These are phyloP conservation scores for Chrysodeixis includens DNA, from an alignment of 2,888 invertebrate genomes.

Conservation along the genomic window DNA sequence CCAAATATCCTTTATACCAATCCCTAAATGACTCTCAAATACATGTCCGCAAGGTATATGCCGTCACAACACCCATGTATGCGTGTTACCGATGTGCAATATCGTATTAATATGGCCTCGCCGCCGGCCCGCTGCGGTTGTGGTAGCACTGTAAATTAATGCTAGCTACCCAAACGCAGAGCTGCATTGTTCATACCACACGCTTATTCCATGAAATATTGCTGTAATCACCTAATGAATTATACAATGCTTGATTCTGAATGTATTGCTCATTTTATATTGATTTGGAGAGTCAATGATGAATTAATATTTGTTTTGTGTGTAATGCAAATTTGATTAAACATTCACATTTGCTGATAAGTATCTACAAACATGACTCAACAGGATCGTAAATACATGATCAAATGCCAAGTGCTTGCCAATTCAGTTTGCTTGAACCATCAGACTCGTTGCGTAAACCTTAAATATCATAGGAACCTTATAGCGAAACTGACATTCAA, in stretches of 20 bases:
- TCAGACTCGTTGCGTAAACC: neutral
- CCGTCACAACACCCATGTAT: neutral
- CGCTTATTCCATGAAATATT: conserved; percentile 10
- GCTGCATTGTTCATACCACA: conserved; percentile 6
- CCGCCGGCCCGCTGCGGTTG: conserved; percentile 26
- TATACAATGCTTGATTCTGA: neutral
- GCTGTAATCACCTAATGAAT: conserved; percentile 5
- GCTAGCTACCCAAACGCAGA: conserved; percentile 14
- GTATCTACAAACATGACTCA: neutral
- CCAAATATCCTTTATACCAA: neutral
- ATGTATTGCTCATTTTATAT: conserved; percentile 1
- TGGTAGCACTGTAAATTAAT: conserved; percentile 14
- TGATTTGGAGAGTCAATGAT: conserved; percentile 1
- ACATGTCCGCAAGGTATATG: neutral
- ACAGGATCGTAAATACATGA: neutral
- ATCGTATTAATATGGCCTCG: conserved; percentile 34
- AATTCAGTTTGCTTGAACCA: neutral
- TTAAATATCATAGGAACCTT: conserved; percentile 8
- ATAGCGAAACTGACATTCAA: conserved; percentile 20
- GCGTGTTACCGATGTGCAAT: conserved; percentile 40
- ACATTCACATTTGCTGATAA: neutral
- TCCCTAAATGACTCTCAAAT: neutral
- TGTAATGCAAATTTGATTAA: neutral
- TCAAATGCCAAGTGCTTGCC: neutral
- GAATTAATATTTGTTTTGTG: neutral